Evolutionary conservation across 2,113 vertebrate genomes (phyloP).

Genomic region (Chionis minor): DNA sequence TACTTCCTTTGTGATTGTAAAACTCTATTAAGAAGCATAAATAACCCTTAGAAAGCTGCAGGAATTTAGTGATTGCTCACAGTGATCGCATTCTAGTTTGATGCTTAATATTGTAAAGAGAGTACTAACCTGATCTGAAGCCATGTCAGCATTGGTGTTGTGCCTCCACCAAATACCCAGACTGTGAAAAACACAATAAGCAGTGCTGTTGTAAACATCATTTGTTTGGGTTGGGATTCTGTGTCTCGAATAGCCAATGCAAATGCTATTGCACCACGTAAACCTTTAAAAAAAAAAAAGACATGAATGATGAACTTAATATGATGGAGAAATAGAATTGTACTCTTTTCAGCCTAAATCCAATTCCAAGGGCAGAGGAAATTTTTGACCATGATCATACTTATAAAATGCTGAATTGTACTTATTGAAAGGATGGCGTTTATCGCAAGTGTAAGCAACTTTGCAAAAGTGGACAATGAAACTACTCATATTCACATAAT

Average conservation of each 20-base stretch:
- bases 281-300: slow-evolving; percentile 61
- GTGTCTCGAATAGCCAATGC: slow-evolving; percentile 80
- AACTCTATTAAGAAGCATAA: not conserved
- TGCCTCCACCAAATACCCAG: slow-evolving; percentile 82
- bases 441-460: not conserved
- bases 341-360: not conserved
- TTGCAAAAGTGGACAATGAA: not conserved
- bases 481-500: not conserved
- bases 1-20: not conserved
- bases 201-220: slow-evolving; percentile 83
- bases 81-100: not conserved
- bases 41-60: not conserved
- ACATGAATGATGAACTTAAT: not conserved
- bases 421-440: not conserved
- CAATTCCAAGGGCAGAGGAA: not conserved
- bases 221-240: slow-evolving; percentile 70
- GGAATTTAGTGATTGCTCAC: fast-evolving
- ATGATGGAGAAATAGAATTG: not conserved
- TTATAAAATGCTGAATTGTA: not conserved
- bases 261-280: slow-evolving; percentile 84
- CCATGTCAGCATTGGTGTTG: slow-evolving; percentile 77
- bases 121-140: slow-evolving; percentile 84
- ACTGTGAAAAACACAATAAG: slow-evolving; percentile 82
- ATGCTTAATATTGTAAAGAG: not conserved
- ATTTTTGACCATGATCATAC: not conserved